Base-by-base conservation (phyloP, 2,888 invertebrate genomes). In the Drosophila austrosaltans region DNA sequence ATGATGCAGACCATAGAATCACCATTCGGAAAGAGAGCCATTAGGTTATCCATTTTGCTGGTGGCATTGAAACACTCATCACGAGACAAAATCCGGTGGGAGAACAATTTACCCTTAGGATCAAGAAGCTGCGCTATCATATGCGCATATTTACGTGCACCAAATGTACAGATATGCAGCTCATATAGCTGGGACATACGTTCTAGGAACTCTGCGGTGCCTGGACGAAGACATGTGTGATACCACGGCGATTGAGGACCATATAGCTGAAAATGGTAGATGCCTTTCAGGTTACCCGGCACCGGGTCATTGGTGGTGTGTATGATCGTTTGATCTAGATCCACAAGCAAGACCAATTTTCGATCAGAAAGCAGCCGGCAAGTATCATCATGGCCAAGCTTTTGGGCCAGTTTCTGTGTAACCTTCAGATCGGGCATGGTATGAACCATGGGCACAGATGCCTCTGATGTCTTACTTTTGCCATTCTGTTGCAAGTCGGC, bases 1-100 rank as follows among this genome's bases (percentile, higher is more conserved):
- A 99, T 99, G 80, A 99, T 99, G 91, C 98, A 98, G 32, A 99
- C 99, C 96, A 99, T 96, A 78, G 98, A 96, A 92, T 99, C 99
- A 0, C 99, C 99, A 91, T 98, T 98, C 0, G 99, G 99, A 93
- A 99, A 99, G 56, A 99, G 93, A 2, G 99, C 98, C 91, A 97
- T 98, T 53, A 99, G 94, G 93, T 99, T 99, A 63, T 98, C 98
- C 56, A 98, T 97, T 94, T 99, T 99, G 62, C 98, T 97, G 77
- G 96, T 96, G 25, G 97, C 95, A 94, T 98, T 97, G 91, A 99
- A 98, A 92, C 99, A 99, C 93, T 99, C 99, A 92, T 99, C 99
- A 76, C 99, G 94, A 0, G 99, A 99, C 63, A 99, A 93, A 90
- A 99, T 99, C 74, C 99, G 94, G 91, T 99, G 97, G 0, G 97